A percentile compares a stretch with the other conserved stretches of the same genome.
These are phyloP conservation scores for Zosterops borbonicus DNA, from an alignment of 2,113 vertebrate species.

Conservation along the genomic window DNA sequence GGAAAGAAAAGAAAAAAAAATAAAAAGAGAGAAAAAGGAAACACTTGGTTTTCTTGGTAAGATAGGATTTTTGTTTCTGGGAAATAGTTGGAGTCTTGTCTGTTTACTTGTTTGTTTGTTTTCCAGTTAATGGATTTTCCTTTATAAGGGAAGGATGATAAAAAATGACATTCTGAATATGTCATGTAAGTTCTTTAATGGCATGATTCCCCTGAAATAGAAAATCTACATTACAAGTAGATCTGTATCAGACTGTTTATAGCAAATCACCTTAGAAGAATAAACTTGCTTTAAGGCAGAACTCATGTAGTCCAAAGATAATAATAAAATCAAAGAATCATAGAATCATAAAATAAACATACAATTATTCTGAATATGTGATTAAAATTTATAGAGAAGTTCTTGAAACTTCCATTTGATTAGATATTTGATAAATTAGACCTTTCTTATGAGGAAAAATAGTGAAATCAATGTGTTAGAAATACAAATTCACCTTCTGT, in stretches of 20 bases:
- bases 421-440: not conserved
- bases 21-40: not conserved
- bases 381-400: not conserved
- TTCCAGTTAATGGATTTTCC: not conserved
- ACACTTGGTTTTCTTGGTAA: accelerated
- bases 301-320: not conserved
- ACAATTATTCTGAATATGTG: not conserved
- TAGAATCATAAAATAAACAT: not conserved
- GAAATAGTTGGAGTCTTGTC: accelerated
- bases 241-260: not conserved
- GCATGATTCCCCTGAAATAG: not conserved
- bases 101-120: not conserved
- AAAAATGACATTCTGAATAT: not conserved
- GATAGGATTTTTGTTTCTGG: not conserved
- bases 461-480: not conserved
- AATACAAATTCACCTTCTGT: not conserved
- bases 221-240: not conserved
- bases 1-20: too few species aligned
- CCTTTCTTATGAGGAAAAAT: not conserved
- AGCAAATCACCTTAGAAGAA: not conserved
- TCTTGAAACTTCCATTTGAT: not conserved
- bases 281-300: not conserved
- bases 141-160: not conserved
- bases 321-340: not conserved
- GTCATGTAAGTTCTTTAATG: not conserved